Evolutionary conservation across 2,797 vertebrate genomes (phyloP), one percentile per base, ranked within the genome.

Genomic region (Antrozous pallidus): DNA sequence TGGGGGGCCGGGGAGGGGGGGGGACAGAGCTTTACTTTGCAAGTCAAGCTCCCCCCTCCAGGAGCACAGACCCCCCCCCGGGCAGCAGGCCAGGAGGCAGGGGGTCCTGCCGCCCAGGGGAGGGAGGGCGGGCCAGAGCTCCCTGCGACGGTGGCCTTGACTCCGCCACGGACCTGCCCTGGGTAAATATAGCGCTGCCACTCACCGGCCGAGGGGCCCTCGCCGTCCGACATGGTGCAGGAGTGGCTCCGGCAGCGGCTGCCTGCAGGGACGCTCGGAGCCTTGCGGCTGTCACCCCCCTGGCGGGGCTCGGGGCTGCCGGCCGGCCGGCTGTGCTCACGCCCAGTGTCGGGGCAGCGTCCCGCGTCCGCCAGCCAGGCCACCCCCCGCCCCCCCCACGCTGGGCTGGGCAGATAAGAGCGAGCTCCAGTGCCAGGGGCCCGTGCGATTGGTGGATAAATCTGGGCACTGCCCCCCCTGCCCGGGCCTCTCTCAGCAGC

Each of bases 381-480:
- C 84, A 69, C 96, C 96, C 36, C 95, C 96, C n/a, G n/a, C 95
- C 96, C 97, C 97, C 95, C 96, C 97, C 97, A 97, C 96, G 98
- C 98, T 97, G 98, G 98, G 99, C 98, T 98, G 98, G 98, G 97
- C 97, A 98, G 98, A 98, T 98, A 98, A 98, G 98, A 97, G 98
- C 97, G 98, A 97, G 98, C 98, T 98, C 98, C 98, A 97, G 98
- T 97, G 97, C 97, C 98, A 98, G 97, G 97, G 96, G 96, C 98
- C 97, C 97, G 86, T 91, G 97, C 92, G 95, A 99, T 99, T 99
- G 99, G 99, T 98, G 97, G 98, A 98, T 99, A 99, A 99, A 99
- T 99, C 98, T 99, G 98, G 98, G 97, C 98, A 97, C 98, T 98
- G 98, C 98, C 98, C 98, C 98, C 98, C 98, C 98, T 97, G 97